phyloP scores from a whole-genome alignment of 30 jellyfish, hydroid and myxozoan species.

The Sanderia malayensis region DNA sequence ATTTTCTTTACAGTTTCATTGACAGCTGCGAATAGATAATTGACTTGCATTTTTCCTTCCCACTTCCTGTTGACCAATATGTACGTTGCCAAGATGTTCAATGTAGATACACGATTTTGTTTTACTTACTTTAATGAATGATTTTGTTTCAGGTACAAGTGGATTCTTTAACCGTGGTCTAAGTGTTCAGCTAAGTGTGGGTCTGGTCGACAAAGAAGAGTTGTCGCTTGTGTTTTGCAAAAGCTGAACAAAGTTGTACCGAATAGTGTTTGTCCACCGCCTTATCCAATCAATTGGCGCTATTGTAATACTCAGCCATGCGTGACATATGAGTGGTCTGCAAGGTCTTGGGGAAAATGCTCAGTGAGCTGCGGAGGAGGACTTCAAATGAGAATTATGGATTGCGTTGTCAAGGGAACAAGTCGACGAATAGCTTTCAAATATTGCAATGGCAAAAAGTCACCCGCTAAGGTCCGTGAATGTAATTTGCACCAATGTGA shows the following conservation, averaged over 20 bases:
- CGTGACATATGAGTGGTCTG: slow-evolving; percentile 60
- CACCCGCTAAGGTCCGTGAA: slow-evolving; percentile 45
- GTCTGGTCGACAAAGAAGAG: slow-evolving; percentile 62
- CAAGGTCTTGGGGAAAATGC: slow-evolving; percentile 71
- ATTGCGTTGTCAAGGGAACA: slow-evolving; percentile 39
- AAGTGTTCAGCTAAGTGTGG: slow-evolving; percentile 85
- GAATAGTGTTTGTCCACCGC: slow-evolving; percentile 46
- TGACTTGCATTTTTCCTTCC: too few relatives aligned
- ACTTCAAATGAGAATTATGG: slow-evolving; percentile 35
- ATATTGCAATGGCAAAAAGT: slow-evolving; percentile 36
- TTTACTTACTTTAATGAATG: too few relatives aligned
- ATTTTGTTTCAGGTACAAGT: slow-evolving; percentile 56
- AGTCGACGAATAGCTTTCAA: slow-evolving; percentile 22
- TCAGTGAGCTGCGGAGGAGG: slow-evolving; percentile 88
- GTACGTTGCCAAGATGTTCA: too few relatives aligned
- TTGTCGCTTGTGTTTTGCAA: slow-evolving; percentile 57
- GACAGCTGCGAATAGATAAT: too few relatives aligned
- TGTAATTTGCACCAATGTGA: slow-evolving; percentile 78
- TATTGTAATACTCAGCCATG: slow-evolving; percentile 63
- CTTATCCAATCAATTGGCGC: slow-evolving; percentile 43
- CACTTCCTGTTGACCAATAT: too few relatives aligned
- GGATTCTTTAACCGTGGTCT: slow-evolving; percentile 75
- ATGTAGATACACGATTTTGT: too few relatives aligned
- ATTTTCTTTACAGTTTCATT: too few relatives aligned
- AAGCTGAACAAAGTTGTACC: slow-evolving; percentile 30